A percentile compares a stretch with the other conserved stretches of the same genome.
These are phyloP conservation scores for Hololepta plana DNA, from an alignment of 2,888 invertebrate genomes.

Conservation along the genomic window DNA sequence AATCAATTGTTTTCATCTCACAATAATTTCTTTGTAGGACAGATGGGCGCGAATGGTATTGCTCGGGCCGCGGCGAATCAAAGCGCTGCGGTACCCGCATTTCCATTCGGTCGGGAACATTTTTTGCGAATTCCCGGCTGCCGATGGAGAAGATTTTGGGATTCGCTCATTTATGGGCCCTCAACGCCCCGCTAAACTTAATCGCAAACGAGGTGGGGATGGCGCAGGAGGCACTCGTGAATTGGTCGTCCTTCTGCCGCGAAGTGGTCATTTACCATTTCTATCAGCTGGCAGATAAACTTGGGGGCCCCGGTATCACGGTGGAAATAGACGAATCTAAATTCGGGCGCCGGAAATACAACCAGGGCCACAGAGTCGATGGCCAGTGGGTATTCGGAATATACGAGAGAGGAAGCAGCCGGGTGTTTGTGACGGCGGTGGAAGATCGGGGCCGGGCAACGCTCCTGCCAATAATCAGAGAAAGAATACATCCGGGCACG, in stretches of 20 bases:
- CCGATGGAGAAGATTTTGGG: too few relatives aligned
- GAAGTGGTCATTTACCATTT: neutral
- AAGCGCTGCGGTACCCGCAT: too few relatives aligned
- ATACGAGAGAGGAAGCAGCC: constrained; percentile 1
- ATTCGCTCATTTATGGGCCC: too few relatives aligned
- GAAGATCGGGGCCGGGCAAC: neutral
- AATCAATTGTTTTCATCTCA: too few relatives aligned
- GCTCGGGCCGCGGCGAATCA: too few relatives aligned
- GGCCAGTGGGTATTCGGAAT: constrained; percentile 1
- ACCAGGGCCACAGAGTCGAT: neutral
- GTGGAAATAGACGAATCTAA: constrained; percentile 1
- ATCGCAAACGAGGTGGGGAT: too few relatives aligned
- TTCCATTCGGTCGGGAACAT: too few relatives aligned
- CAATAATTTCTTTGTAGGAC: too few relatives aligned
- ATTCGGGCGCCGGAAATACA: neutral
- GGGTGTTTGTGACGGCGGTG: neutral
- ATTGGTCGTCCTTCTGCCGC: constrained; percentile 1
- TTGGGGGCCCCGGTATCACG: neutral
- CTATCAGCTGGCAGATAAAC: neutral
- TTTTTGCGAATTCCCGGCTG: too few relatives aligned
- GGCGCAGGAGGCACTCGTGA: too few relatives aligned
- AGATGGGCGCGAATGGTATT: too few relatives aligned
- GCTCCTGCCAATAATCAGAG: neutral
- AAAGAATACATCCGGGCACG: neutral
- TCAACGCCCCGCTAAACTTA: too few relatives aligned